These are phyloP conservation scores for Centruroides sculpturatus DNA, from an alignment of 1,140 invertebrate genomes.

Conservation along the genomic window DNA sequence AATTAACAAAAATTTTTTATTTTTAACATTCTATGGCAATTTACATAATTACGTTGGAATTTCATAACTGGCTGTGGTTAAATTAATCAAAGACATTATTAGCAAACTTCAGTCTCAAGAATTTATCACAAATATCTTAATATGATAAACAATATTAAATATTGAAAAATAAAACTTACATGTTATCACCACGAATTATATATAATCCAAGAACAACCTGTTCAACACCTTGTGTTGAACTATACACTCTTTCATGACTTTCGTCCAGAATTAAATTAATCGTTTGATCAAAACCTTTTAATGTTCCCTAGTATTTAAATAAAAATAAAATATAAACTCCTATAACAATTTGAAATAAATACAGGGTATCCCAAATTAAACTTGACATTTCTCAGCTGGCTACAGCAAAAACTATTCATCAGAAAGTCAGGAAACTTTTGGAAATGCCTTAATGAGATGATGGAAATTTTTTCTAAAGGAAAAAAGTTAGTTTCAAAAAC, in stretches of 20 bases:
- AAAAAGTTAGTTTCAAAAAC: too few relatives aligned
- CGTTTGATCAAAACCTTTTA: constrained; percentile 93
- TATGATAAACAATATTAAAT: not conserved
- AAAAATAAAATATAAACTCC: too few relatives aligned
- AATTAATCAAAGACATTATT: not conserved
- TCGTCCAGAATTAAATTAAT: constrained; percentile 96
- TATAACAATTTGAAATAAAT: constrained; percentile 20
- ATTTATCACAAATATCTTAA: not conserved
- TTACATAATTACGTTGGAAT: too few relatives aligned
- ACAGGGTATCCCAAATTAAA: constrained; percentile 1
- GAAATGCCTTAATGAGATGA: too few relatives aligned
- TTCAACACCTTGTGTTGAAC: constrained; percentile 75
- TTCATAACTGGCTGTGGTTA: not conserved
- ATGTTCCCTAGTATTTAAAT: constrained; percentile 43
- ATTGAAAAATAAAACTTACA: constrained; percentile 41
- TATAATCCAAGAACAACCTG: constrained; percentile 92
- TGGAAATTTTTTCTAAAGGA: too few relatives aligned
- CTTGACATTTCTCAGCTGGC: too few relatives aligned
- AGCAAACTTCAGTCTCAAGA: not conserved
- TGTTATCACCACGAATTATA: constrained; percentile 94
- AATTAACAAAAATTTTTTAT: too few relatives aligned
- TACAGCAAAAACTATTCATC: too few relatives aligned
- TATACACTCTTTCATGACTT: constrained; percentile 93
- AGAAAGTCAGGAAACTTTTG: too few relatives aligned
- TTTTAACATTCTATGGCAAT: too few relatives aligned